Evolutionary conservation across 2,797 vertebrate genomes (phyloP).

Genomic region (Xiphorhynchus erythropygius): DNA sequence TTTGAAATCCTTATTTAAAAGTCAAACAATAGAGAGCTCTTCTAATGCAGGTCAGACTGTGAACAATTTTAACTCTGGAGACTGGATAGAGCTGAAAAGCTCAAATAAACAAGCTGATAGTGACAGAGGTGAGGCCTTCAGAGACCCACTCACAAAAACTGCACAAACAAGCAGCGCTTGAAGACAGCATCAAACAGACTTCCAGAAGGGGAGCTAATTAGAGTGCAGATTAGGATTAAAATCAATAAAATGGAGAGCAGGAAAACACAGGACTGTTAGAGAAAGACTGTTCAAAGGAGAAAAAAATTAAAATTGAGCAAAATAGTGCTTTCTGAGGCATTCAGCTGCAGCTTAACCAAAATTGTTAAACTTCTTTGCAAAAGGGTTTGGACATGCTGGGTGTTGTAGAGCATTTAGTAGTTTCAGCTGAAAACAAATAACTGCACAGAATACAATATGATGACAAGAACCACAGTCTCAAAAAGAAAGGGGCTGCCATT

Average conservation of each 20-base stretch:
- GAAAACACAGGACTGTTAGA: neutral
- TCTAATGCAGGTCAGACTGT: neutral
- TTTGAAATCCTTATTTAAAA: neutral
- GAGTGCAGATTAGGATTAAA: neutral
- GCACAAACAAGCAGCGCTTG: neutral
- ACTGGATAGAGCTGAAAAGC: neutral
- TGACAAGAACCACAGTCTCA: neutral
- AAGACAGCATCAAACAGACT: slow-evolving; percentile 22
- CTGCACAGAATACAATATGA: neutral
- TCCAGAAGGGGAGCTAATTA: neutral
- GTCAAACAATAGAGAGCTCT: neutral
- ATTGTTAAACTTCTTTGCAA: neutral
- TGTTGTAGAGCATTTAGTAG: neutral
- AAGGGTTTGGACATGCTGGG: neutral
- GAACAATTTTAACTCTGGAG: neutral
- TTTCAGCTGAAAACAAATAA: neutral
- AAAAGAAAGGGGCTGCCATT: neutral
- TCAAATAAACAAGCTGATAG: neutral
- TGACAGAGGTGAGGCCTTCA: neutral
- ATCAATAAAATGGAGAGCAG: neutral
- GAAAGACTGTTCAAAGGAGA: neutral
- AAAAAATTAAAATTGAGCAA: neutral
- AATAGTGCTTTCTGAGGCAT: neutral
- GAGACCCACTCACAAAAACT: neutral
- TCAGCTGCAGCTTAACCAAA: neutral